These are phyloP conservation scores for Chromis chromis DNA, from an alignment of 2,797 vertebrate genomes.

Conservation along the genomic window DNA sequence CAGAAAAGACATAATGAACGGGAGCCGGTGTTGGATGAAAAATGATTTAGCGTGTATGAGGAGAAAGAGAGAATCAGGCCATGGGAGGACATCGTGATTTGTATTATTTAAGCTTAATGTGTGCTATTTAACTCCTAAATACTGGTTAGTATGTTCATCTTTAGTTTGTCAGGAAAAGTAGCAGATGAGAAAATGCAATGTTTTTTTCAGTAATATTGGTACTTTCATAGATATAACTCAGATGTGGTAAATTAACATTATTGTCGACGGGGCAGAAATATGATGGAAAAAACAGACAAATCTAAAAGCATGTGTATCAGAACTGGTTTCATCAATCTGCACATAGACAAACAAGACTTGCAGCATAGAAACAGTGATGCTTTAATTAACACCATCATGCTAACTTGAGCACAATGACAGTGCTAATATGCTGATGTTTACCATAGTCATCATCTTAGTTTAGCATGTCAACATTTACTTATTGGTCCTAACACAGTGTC, in stretches of 20 bases:
- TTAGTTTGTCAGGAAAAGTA: background rate
- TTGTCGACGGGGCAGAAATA: background rate
- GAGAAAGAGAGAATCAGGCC: conserved; percentile 17
- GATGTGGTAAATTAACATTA: conserved; percentile 35
- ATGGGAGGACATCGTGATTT: conserved; percentile 32
- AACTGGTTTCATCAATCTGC: background rate
- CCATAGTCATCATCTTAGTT: background rate
- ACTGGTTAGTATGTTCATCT: conserved; percentile 28
- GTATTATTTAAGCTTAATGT: conserved; percentile 32
- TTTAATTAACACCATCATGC: background rate
- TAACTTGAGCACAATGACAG: background rate
- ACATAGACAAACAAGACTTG: background rate
- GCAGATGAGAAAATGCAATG: conserved; percentile 19
- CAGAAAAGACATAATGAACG: conserved; percentile 43
- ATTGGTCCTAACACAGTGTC: background rate
- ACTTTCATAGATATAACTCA: conserved; percentile 36
- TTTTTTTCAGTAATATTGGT: background rate
- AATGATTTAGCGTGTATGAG: conserved; percentile 22
- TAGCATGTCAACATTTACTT: background rate
- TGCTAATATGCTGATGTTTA: background rate
- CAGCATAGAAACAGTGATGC: background rate
- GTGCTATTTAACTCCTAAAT: conserved; percentile 10
- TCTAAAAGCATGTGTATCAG: background rate
- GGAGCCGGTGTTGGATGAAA: conserved; percentile 25
- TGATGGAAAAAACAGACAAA: background rate